Conservation (phyloP, 1,140 invertebrate species). For the Diorhabda carinulata region DNA sequence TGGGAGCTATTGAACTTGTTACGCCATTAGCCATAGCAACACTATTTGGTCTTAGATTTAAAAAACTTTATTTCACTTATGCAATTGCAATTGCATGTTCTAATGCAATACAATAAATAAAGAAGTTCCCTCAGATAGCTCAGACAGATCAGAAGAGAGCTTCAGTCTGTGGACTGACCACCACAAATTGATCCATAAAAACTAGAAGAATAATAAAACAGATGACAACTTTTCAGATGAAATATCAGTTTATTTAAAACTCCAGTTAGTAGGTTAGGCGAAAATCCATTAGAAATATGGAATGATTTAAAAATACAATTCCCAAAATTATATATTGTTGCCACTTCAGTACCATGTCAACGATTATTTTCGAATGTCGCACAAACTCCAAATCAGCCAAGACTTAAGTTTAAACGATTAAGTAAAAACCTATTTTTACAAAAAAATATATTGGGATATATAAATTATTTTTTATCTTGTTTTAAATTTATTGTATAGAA, state of each 20-base stretch:
- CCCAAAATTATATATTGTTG: no score
- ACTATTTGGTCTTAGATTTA: not conserved
- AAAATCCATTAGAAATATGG: not conserved
- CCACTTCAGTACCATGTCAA: not conserved
- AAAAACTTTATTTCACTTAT: not conserved
- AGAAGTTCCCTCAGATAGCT: not conserved
- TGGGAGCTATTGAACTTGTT: not conserved
- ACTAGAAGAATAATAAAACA: not conserved
- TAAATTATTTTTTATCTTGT: no score
- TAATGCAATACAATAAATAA: not conserved
- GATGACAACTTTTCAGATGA: not conserved
- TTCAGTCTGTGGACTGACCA: not conserved
- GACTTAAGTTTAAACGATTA: not conserved
- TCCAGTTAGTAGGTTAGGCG: not conserved
- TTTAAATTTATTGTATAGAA: no score
- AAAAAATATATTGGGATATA: no score
- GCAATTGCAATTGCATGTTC: not conserved
- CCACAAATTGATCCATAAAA: not conserved
- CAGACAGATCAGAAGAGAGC: not conserved
- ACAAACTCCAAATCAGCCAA: not conserved
- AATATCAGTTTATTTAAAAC: not conserved
- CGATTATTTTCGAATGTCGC: not conserved
- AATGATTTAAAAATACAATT: not conserved
- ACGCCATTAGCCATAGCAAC: no score
- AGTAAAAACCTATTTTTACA: no score